A percentile compares a stretch with the other conserved stretches of the same genome.
These are phyloP conservation scores for Trichopria drosophilae DNA, from an alignment of 2,888 invertebrate genomes.

Conservation along the genomic window DNA sequence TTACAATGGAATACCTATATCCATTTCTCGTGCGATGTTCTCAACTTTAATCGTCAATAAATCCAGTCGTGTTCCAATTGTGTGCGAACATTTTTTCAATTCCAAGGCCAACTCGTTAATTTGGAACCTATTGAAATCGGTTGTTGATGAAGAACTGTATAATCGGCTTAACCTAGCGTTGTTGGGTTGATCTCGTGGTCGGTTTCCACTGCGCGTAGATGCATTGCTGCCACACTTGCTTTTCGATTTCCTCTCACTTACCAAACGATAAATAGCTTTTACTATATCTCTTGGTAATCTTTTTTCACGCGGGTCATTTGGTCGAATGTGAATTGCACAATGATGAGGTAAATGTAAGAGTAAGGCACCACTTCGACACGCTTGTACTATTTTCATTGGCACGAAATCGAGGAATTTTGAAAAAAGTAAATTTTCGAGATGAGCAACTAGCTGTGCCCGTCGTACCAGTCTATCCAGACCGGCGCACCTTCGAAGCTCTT, in stretches of 20 bases:
- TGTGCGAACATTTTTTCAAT: conserved; percentile 46
- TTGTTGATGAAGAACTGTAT: conserved; percentile 43
- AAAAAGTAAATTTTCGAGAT: conserved; percentile 81
- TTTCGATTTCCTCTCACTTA: conserved; percentile 67
- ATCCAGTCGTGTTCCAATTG: conserved; percentile 44
- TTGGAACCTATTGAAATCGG: conserved; percentile 45
- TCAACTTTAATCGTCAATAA: conserved; percentile 45
- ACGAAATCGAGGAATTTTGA: conserved; percentile 72
- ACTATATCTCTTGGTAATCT: conserved; percentile 77
- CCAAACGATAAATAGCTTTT: conserved; percentile 72
- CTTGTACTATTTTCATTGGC: conserved; percentile 66
- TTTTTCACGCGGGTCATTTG: conserved; percentile 81
- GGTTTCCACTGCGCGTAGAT: conserved; percentile 29
- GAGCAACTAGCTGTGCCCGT: conserved; percentile 80
- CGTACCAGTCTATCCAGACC: conserved; percentile 79
- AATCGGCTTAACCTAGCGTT: conserved; percentile 41
- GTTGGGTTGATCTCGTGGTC: conserved; percentile 25
- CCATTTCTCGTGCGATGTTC: conserved; percentile 39
- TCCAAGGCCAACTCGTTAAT: conserved; percentile 47
- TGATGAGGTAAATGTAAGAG: conserved; percentile 76
- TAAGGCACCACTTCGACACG: conserved; percentile 73
- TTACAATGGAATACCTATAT: conserved; percentile 34
- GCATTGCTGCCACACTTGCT: conserved; percentile 23
- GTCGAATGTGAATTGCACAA: conserved; percentile 73
- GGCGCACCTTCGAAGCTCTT: conserved; percentile 79